Conservation (phyloP, 2,888 invertebrate species). For the Caenorhabditis sp. region DNA sequence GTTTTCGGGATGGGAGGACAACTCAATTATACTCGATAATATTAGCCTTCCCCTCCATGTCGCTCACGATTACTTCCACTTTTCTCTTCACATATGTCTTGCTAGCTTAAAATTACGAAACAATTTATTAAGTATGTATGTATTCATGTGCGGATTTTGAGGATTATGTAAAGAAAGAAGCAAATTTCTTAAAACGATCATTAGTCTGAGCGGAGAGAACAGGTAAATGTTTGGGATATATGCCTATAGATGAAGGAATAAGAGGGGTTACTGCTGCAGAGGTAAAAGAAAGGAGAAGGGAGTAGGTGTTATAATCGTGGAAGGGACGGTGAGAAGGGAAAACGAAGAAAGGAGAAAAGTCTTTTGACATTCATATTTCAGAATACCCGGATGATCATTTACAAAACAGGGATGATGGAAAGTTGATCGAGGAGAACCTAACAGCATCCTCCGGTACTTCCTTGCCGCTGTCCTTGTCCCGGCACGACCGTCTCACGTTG, state of each 20-base stretch:
- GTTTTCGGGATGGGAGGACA: conserved; percentile 44
- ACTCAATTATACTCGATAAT: conserved; percentile 31
- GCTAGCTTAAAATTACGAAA: too few relatives aligned
- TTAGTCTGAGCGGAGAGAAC: conserved; percentile 20
- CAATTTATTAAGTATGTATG: conserved; percentile 44
- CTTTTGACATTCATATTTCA: conserved; percentile 44
- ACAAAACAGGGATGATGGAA: conserved; percentile 19
- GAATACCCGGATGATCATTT: conserved; percentile 43
- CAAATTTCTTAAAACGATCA: conserved; percentile 33
- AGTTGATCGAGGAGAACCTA: conserved; percentile 9
- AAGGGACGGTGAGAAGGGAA: conserved; percentile 9
- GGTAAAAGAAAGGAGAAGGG: conserved; percentile 1
- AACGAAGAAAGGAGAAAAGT: conserved; percentile 8
- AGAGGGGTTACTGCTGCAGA: conserved; percentile 7
- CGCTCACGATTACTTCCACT: too few relatives aligned
- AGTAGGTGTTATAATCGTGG: not conserved
- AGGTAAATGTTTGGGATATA: too few relatives aligned
- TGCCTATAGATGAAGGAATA: too few relatives aligned
- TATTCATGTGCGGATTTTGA: conserved; percentile 3
- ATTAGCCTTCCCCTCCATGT: too few relatives aligned
- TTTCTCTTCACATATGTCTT: too few relatives aligned
- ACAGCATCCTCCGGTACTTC: conserved; percentile 50
- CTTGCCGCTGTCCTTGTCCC: conserved; percentile 43
- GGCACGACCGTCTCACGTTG: conserved; percentile 53
- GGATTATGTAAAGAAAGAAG: conserved; percentile 9